Evolutionary conservation across 2,113 vertebrate genomes (phyloP).

Genomic region (Lethenteron camtschaticum): DNA sequence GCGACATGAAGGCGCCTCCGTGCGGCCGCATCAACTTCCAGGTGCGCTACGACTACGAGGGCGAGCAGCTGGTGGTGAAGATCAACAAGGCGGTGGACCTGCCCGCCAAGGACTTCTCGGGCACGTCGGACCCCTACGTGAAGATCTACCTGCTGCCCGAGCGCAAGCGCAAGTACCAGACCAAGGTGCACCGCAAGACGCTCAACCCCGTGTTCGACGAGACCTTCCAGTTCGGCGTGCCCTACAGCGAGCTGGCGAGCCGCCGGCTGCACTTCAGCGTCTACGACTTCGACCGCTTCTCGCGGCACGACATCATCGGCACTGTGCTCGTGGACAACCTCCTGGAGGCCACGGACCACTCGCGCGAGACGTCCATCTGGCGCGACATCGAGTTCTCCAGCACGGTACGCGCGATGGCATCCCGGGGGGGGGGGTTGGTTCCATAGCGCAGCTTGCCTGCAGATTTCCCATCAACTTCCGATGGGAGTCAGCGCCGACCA

Average conservation of each 20-base stretch:
- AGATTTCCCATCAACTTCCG: no score
- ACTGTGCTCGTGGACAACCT: slow-evolving; percentile 81
- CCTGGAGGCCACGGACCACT: slow-evolving; percentile 64
- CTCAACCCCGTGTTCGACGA: slow-evolving; percentile 73
- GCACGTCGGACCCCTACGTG: slow-evolving; percentile 73
- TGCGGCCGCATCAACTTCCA: slow-evolving; percentile 70
- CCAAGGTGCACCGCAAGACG: slow-evolving; percentile 69
- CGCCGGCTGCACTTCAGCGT: slow-evolving; percentile 74
- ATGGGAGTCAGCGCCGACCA: no score
- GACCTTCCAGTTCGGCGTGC: slow-evolving; percentile 67
- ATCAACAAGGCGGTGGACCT: slow-evolving; percentile 67
- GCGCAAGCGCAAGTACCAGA: slow-evolving; percentile 83
- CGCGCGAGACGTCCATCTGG: slow-evolving; percentile 57
- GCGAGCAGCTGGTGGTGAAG: slow-evolving; percentile 66
- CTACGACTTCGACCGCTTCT: slow-evolving; percentile 82
- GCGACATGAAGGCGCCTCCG: slow-evolving; percentile 15
- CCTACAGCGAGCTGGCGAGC: slow-evolving; percentile 54
- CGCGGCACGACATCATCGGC: slow-evolving; percentile 68
- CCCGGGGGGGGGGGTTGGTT: no score
- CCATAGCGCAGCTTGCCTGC: no score
- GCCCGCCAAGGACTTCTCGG: slow-evolving; percentile 64
- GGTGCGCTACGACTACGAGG: slow-evolving; percentile 57
- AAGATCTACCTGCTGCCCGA: slow-evolving; percentile 84
- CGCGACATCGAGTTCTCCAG: slow-evolving; percentile 65
- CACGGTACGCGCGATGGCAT: slow-evolving; percentile 31